phyloP scores from a whole-genome alignment of 1,140 invertebrate genomes.

The Hypsibius dujardini region DNA sequence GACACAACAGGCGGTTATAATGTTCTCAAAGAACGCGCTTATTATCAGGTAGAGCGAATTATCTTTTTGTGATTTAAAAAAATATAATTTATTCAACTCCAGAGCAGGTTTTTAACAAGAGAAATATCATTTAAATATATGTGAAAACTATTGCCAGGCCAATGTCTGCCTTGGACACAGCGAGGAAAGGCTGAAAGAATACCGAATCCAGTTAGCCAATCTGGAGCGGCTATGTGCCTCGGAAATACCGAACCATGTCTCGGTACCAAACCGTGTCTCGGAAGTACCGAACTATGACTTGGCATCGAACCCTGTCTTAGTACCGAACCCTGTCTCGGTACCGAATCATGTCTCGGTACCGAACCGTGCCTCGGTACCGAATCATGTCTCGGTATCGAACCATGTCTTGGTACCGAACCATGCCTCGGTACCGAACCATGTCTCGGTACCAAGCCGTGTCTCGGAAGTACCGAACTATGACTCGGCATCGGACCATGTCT shows the following conservation, averaged over 20 bases:
- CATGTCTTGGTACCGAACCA: no score
- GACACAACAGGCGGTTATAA: neutral
- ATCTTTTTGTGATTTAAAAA: no score
- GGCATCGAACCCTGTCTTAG: no score
- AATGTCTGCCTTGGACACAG: neutral
- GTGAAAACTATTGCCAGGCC: neutral
- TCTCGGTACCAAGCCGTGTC: neutral
- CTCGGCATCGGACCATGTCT: no score
- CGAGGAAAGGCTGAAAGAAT: neutral
- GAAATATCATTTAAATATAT: no score
- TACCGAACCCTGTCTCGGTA: neutral
- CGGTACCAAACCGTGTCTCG: neutral
- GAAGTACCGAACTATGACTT: no score
- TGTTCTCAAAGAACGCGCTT: neutral
- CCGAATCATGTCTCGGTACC: no score
- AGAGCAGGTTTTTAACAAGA: no score
- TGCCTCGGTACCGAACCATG: neutral
- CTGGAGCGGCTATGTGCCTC: neutral
- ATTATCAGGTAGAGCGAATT: neutral
- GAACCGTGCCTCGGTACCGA: neutral
- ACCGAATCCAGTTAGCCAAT: neutral
- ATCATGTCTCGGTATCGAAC: neutral
- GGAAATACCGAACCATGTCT: neutral
- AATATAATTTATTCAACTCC: no score
- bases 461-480: no score